Percentiles rank a stretch among this genome's conserved stretches.
These are phyloP conservation scores for Hylaea fasciaria DNA, from an alignment of 2,888 invertebrate species.

Conservation along the genomic window DNA sequence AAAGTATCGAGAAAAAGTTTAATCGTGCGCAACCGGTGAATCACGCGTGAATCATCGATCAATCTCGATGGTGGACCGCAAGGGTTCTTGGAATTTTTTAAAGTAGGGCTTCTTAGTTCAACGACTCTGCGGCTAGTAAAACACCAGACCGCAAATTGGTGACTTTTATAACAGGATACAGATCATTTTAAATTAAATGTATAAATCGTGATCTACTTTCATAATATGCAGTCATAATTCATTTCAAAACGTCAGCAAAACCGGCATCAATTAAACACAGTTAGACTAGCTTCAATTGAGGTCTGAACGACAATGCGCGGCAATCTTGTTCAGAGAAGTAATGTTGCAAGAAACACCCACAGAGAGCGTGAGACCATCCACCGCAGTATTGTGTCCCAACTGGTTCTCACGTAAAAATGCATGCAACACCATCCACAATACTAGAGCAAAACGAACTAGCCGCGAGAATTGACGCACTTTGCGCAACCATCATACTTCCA, in stretches of 20 bases:
- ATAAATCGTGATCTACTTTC: constrained; percentile 10
- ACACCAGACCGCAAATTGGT: constrained; percentile 25
- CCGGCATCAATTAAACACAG: constrained; percentile 50
- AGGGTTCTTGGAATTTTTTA: constrained; percentile 49
- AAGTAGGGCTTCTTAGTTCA: constrained; percentile 46
- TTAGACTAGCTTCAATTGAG: constrained; percentile 49
- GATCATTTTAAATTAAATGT: constrained; percentile 4
- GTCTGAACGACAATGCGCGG: constrained; percentile 50
- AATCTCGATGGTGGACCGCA: constrained; percentile 45
- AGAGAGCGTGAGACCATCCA: constrained; percentile 72
- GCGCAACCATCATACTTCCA: constrained; percentile 51
- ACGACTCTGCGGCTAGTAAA: constrained; percentile 29
- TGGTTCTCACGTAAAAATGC: constrained; percentile 72
- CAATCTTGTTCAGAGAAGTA: constrained; percentile 49
- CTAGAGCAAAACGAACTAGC: constrained; percentile 69
- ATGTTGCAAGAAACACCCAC: constrained; percentile 76
- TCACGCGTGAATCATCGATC: constrained; percentile 60
- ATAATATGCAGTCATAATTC: constrained; percentile 41
- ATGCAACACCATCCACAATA: constrained; percentile 59
- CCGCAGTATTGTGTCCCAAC: constrained; percentile 67
- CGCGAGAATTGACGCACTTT: constrained; percentile 56
- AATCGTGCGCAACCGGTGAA: constrained; percentile 43
- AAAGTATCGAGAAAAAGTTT: constrained; percentile 40
- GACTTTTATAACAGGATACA: constrained; percentile 25
- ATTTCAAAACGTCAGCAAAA: constrained; percentile 46